Percentiles rank a stretch among this genome's conserved stretches.
Evolutionary conservation across 2,888 invertebrate species (phyloP).

Genomic region (Anodontia alba): DNA sequence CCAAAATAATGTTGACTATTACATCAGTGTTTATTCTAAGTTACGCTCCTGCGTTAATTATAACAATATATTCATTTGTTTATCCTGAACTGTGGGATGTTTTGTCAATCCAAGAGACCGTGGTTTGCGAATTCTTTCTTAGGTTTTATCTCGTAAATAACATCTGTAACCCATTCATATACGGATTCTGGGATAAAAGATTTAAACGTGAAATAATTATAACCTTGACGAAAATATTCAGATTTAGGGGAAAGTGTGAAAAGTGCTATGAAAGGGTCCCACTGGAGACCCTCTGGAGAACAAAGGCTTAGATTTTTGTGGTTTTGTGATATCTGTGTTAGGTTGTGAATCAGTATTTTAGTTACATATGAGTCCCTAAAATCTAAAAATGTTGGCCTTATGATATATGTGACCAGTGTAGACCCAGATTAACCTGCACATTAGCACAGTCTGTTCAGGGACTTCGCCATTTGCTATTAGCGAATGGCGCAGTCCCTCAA

Average conservation of each 20-base stretch:
- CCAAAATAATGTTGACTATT: slow-evolving; percentile 64
- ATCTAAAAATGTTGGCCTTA: too few species aligned
- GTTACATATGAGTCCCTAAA: too few species aligned
- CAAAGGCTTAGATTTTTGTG: background rate
- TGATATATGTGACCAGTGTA: too few species aligned
- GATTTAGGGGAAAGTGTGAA: background rate
- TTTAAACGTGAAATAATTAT: slow-evolving; percentile 56
- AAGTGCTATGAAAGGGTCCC: background rate
- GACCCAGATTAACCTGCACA: too few species aligned
- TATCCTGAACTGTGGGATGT: slow-evolving; percentile 52
- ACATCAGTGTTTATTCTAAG: slow-evolving; percentile 62
- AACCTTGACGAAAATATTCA: slow-evolving; percentile 33
- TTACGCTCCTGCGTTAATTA: slow-evolving; percentile 57
- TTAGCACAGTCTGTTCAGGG: too few species aligned
- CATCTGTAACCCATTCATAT: slow-evolving; percentile 66
- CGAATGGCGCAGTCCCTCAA: too few species aligned
- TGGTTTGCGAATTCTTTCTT: slow-evolving; percentile 52
- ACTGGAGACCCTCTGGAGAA: background rate
- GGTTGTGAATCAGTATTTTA: too few species aligned
- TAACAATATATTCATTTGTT: slow-evolving; percentile 49
- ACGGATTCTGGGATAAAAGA: slow-evolving; percentile 65
- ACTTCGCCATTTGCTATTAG: too few species aligned
- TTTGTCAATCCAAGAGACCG: slow-evolving; percentile 30
- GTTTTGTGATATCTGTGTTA: too few species aligned
- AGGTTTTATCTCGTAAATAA: slow-evolving; percentile 61